Conservation (phyloP, 1,140 invertebrate genomes). For the Drosophila ficusphila region DNA sequence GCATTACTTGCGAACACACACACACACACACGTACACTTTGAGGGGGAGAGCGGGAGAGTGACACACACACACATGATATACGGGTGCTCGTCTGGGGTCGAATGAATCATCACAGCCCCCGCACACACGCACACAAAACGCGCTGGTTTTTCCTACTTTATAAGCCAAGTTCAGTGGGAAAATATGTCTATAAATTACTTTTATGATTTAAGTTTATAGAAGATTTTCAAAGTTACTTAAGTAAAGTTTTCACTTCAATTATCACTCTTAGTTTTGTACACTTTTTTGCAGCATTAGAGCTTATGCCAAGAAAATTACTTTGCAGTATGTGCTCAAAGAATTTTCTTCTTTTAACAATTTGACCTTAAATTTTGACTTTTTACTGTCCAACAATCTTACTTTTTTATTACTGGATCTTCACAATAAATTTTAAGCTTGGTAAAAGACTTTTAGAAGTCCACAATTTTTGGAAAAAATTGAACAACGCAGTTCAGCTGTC, state of each 20-base stretch:
- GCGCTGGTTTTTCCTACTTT: conserved; percentile 22
- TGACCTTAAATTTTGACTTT: neutral
- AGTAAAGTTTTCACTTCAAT: neutral
- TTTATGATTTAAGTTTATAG: neutral
- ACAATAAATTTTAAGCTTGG: neutral
- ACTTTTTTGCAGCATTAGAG: conserved; percentile 2
- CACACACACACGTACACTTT: conserved; percentile 2
- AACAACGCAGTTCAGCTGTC: conserved; percentile 59
- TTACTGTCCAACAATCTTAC: conserved; percentile 3
- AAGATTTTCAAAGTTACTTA: too few relatives aligned
- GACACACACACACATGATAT: conserved; percentile 22
- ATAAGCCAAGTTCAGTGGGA: conserved; percentile 13
- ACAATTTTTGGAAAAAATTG: conserved; percentile 17
- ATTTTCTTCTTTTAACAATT: neutral
- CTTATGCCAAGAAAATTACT: neutral
- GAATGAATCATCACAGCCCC: conserved; percentile 75
- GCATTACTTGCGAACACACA: conserved; percentile 47
- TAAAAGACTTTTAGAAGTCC: neutral
- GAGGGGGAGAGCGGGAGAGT: conserved; percentile 4
- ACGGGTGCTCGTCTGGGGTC: conserved; percentile 37
- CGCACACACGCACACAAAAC: conserved; percentile 15
- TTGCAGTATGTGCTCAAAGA: neutral
- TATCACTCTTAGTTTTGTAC: neutral
- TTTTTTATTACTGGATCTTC: conserved; percentile 4
- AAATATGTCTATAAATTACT: neutral